Evolutionary conservation across 1,140 invertebrate species (phyloP).

Genomic region (Spodoptera litura): DNA sequence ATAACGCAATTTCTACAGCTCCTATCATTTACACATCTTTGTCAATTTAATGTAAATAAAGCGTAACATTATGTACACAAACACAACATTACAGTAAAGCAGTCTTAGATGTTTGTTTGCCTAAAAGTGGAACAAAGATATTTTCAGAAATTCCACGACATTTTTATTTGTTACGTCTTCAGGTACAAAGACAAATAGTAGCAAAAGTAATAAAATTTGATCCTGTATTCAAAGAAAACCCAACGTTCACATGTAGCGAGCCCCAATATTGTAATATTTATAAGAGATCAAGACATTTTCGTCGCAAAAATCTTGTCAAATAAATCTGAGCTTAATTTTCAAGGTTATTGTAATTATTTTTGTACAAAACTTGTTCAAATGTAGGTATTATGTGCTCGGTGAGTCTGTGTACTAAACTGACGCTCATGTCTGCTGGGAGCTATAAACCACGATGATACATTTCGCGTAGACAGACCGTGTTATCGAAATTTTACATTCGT

Average conservation of each 20-base stretch:
- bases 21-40: too few species aligned
- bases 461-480: conserved; percentile 43
- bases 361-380: conserved; percentile 8
- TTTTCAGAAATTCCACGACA: background rate
- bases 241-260: background rate
- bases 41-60: too few species aligned
- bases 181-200: conserved; percentile 5
- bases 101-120: too few species aligned
- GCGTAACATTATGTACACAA: too few species aligned
- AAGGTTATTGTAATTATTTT: conserved; percentile 7
- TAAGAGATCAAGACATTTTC: conserved; percentile 22
- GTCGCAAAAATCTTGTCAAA: background rate
- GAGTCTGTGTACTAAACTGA: background rate
- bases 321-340: conserved; percentile 16
- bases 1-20: too few species aligned
- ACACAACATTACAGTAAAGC: too few species aligned
- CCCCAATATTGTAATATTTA: conserved; percentile 14
- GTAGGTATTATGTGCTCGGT: background rate
- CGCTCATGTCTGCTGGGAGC: conserved; percentile 17
- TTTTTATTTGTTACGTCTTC: background rate
- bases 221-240: background rate
- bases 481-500: conserved; percentile 44
- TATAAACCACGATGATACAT: conserved; percentile 36
- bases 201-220: conserved; percentile 20
- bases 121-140: too few species aligned